A percentile compares a stretch with the other conserved stretches of the same genome.
These are phyloP conservation scores for Melolontha melolontha DNA, from an alignment of 2,888 invertebrate species.

Conservation along the genomic window DNA sequence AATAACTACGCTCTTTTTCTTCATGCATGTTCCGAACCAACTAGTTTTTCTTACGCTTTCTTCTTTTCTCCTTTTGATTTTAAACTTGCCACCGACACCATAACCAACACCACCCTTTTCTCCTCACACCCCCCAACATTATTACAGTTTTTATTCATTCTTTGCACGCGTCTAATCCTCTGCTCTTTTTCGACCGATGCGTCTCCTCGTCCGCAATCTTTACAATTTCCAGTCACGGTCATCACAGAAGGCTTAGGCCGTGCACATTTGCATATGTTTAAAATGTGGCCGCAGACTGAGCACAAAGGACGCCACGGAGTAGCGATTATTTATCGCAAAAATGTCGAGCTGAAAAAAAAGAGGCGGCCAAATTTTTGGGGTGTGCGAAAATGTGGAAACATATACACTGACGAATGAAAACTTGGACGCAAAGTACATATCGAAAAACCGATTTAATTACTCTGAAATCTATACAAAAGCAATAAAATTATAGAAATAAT, in stretches of 20 bases:
- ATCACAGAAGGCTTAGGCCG: slow-evolving; percentile 59
- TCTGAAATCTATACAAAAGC: too few relatives aligned
- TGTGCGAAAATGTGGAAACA: slow-evolving; percentile 17
- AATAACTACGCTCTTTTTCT: too few relatives aligned
- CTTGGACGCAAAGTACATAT: too few relatives aligned
- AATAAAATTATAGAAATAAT: too few relatives aligned
- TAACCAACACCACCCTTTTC: too few relatives aligned
- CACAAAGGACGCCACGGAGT: slow-evolving; percentile 64
- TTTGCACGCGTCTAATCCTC: slow-evolving; percentile 37
- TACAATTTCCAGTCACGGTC: slow-evolving; percentile 64
- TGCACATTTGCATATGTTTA: slow-evolving; percentile 65
- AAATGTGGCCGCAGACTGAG: slow-evolving; percentile 64
- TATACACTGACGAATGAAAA: too few relatives aligned
- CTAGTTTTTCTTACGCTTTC: background rate
- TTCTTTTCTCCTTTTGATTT: slow-evolving; percentile 45
- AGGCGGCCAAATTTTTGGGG: slow-evolving; percentile 52
- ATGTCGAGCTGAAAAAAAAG: slow-evolving; percentile 42
- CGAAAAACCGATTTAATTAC: too few relatives aligned
- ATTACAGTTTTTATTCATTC: slow-evolving; percentile 42
- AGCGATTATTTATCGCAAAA: slow-evolving; percentile 64
- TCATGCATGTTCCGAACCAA: too few relatives aligned
- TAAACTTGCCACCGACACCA: slow-evolving; percentile 42
- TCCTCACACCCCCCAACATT: background rate
- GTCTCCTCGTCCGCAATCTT: slow-evolving; percentile 54
- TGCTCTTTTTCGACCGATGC: slow-evolving; percentile 46